Percentiles rank a stretch among this genome's conserved stretches.
Conservation (phyloP, 2,113 vertebrate genomes). For the Microcebus tavaratra region DNA sequence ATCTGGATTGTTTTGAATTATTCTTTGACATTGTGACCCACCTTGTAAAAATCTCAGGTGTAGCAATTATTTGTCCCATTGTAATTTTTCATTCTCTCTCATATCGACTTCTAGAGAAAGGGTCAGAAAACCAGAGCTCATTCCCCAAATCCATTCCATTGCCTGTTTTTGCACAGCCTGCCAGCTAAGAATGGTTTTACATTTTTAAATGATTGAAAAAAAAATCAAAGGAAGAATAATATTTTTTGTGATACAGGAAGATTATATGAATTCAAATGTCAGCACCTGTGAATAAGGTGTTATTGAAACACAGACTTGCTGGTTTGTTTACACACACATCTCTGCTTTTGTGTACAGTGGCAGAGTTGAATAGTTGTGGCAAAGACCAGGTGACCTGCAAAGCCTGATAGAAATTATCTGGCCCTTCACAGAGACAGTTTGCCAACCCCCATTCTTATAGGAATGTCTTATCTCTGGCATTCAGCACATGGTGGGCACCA, state of each 20-base stretch:
- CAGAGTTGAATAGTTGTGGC: not conserved
- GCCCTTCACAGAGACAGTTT: not conserved
- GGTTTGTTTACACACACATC: not conserved
- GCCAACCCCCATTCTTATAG: not conserved
- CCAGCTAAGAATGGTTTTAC: not conserved
- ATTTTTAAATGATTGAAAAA: not conserved
- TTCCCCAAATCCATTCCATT: not conserved
- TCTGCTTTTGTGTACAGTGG: not conserved
- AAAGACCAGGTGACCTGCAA: not conserved
- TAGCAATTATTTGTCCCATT: not conserved
- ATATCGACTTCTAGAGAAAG: not conserved
- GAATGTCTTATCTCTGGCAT: not conserved
- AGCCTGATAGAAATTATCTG: not conserved
- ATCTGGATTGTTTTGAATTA: not conserved
- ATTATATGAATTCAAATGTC: not conserved
- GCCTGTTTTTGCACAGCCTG: not conserved
- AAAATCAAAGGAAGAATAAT: not conserved
- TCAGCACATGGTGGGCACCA: not conserved
- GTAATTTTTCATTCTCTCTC: not conserved
- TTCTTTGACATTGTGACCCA: not conserved
- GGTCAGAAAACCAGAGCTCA: not conserved
- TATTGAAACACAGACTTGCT: not conserved
- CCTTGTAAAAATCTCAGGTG: not conserved
- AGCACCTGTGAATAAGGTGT: not conserved
- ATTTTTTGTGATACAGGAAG: not conserved